Conservation (phyloP, 2,113 vertebrate genomes). For the Corythornis cristatus region DNA sequence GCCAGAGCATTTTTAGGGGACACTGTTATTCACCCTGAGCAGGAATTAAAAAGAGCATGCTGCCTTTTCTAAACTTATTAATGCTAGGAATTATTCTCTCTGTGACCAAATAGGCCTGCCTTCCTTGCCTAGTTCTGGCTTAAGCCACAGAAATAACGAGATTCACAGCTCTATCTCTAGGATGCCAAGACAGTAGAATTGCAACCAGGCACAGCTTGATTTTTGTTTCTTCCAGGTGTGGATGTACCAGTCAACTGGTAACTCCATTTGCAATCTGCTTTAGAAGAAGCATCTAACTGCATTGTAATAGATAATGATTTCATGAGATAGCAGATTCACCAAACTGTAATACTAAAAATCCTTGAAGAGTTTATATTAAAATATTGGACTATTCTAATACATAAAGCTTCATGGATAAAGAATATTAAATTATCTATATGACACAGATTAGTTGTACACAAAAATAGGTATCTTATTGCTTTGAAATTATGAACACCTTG, state of each 20-base stretch:
- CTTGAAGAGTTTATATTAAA: not conserved
- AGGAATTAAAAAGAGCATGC: not conserved
- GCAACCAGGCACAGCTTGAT: rapidly evolving
- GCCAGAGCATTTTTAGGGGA: not conserved
- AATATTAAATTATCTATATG: not conserved
- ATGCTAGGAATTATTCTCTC: not conserved
- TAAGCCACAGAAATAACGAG: rapidly evolving
- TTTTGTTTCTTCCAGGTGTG: not conserved
- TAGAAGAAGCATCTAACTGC: not conserved
- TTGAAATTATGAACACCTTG: not conserved
- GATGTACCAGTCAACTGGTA: not conserved
- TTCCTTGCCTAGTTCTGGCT: not conserved
- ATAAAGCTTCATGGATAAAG: not conserved
- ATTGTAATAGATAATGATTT: not conserved
- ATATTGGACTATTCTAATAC: not conserved
- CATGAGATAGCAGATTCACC: not conserved
- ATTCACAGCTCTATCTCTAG: not conserved
- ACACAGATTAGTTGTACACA: not conserved
- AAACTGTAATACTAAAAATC: not conserved
- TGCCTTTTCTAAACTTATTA: not conserved
- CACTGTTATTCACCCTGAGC: not conserved
- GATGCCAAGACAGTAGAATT: not conserved
- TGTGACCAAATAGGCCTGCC: not conserved
- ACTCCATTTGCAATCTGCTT: not conserved
- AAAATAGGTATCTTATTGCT: not conserved